Conservation (phyloP, 2,888 invertebrate species). For the Melanargia galathea region DNA sequence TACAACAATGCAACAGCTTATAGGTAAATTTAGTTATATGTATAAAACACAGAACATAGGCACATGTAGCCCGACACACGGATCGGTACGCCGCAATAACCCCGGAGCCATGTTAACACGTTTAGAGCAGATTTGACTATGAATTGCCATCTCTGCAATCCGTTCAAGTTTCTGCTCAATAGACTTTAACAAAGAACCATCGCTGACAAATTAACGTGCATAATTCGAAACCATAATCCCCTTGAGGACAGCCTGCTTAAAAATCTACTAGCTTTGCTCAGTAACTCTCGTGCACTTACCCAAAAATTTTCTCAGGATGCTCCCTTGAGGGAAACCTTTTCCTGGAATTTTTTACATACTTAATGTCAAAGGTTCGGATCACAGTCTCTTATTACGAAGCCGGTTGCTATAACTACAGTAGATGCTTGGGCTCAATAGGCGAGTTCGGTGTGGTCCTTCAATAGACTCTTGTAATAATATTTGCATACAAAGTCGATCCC, state of each 20-base stretch:
- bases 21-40: conserved; percentile 19
- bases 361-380: conserved; percentile 54
- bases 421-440: conserved; percentile 56
- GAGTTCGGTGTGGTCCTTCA: conserved; percentile 64
- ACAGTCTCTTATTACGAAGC: conserved; percentile 56
- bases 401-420: conserved; percentile 49
- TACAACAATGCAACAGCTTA: conserved; percentile 16
- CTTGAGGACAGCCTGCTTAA: conserved; percentile 21
- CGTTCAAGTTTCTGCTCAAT: conserved; percentile 64
- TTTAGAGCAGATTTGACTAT: conserved; percentile 74
- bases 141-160: conserved; percentile 70
- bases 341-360: conserved; percentile 45
- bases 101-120: conserved; percentile 73
- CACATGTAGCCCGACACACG: conserved; percentile 48
- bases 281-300: conserved; percentile 23
- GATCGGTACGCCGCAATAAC: conserved; percentile 69
- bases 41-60: conserved; percentile 25
- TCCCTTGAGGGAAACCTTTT: conserved; percentile 47
- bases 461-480: conserved; percentile 71
- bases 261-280: conserved; percentile 48
- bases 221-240: conserved; percentile 23
- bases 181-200: conserved; percentile 48
- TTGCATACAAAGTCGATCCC: conserved; percentile 73
- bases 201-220: conserved; percentile 43
- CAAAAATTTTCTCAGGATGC: conserved; percentile 20